Conservation (phyloP, 1,140 invertebrate species). For the Condylostylus longicornis region DNA sequence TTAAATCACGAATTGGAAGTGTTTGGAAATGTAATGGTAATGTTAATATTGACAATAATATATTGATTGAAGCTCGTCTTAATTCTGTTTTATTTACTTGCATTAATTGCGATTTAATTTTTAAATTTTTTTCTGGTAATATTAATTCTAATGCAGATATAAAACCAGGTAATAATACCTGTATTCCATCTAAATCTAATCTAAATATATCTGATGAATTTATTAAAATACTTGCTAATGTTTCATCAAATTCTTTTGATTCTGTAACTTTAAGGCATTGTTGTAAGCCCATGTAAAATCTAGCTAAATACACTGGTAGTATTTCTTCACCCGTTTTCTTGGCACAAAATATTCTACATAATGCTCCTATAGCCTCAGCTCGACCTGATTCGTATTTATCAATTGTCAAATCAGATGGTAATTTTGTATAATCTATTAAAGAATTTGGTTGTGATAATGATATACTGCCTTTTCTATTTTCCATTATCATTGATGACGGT, state of each 20-base stretch:
- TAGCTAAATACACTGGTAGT: slow-evolving; percentile 80
- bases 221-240: slow-evolving; percentile 60
- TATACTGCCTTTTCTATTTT: slow-evolving; percentile 30
- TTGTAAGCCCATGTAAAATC: slow-evolving; percentile 85
- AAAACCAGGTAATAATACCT: slow-evolving; percentile 77
- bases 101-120: slow-evolving; percentile 40
- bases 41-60: slow-evolving; percentile 75
- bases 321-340: slow-evolving; percentile 94
- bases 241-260: slow-evolving; percentile 49
- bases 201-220: slow-evolving; percentile 70
- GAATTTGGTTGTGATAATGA: slow-evolving; percentile 31
- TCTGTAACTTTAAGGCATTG: slow-evolving; percentile 61
- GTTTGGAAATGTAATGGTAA: slow-evolving; percentile 84
- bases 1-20: slow-evolving; percentile 58
- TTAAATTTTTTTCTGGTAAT: slow-evolving; percentile 60
- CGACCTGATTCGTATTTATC: slow-evolving; percentile 67
- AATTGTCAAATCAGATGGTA: slow-evolving; percentile 33
- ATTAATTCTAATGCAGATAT: slow-evolving; percentile 79
- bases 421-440: slow-evolving; percentile 21
- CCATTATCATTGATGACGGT: slow-evolving; percentile 32
- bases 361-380: slow-evolving; percentile 86
- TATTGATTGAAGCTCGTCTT: slow-evolving; percentile 74
- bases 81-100: slow-evolving; percentile 60
- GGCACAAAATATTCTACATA: slow-evolving; percentile 90
- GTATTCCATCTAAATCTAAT: slow-evolving; percentile 83